Percentiles rank a stretch among this genome's conserved stretches.
These are phyloP conservation scores for Branchinecta sandiegonensis DNA, from an alignment of 2,888 invertebrate genomes.

Conservation along the genomic window DNA sequence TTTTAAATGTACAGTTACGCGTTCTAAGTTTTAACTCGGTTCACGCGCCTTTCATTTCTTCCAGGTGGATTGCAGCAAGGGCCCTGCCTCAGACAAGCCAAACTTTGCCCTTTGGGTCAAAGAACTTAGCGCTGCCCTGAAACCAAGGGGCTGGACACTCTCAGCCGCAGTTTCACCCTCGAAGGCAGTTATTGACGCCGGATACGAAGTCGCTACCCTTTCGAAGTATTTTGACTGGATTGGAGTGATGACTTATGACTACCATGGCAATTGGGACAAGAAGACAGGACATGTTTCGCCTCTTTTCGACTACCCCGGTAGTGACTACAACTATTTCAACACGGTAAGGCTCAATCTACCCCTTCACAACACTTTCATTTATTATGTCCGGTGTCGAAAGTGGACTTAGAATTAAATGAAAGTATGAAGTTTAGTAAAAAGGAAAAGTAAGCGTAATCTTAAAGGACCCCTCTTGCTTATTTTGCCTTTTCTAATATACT, in stretches of 20 bases:
- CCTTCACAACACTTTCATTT: no score
- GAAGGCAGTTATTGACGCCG: conserved; percentile 58
- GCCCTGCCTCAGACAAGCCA: conserved; percentile 61
- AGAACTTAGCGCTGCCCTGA: conserved; percentile 49
- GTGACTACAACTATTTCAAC: conserved; percentile 60
- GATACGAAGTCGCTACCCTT: conserved; percentile 64
- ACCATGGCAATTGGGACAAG: conserved; percentile 77
- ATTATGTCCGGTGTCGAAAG: no score
- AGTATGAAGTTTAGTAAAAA: no score
- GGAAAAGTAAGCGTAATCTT: no score
- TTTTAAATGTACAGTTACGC: background rate
- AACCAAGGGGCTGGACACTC: conserved; percentile 45
- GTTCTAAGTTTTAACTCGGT: conserved; percentile 20
- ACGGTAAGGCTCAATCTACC: conserved; percentile 41
- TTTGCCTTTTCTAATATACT: no score
- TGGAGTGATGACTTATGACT: conserved; percentile 79
- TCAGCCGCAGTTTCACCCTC: conserved; percentile 66
- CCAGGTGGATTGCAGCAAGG: conserved; percentile 63
- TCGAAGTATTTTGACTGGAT: conserved; percentile 72
- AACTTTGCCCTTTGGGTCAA: conserved; percentile 49
- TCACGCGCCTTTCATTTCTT: conserved; percentile 27
- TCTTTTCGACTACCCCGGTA: conserved; percentile 60
- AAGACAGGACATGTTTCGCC: conserved; percentile 79
- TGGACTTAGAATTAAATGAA: no score
- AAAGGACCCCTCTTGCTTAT: no score